Evolutionary conservation across 2,797 vertebrate species (phyloP).

Genomic region (Myotis findleyi): DNA sequence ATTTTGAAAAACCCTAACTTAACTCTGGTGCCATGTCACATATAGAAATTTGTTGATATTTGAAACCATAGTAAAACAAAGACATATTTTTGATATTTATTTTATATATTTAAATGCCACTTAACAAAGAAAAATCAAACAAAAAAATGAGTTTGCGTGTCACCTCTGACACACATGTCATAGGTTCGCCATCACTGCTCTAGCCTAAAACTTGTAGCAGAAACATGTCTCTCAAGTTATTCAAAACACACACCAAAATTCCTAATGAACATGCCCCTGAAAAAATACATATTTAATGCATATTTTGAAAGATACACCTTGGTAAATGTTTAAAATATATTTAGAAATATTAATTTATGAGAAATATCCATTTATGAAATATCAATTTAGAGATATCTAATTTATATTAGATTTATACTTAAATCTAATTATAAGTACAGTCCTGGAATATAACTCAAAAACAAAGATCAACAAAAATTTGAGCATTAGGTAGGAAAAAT

Average conservation of each 20-base stretch:
- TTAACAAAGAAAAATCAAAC: no score
- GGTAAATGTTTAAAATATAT: neutral
- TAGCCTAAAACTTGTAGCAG: neutral
- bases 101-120: no score
- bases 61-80: no score
- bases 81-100: no score
- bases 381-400: neutral
- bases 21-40: no score
- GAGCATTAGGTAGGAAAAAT: neutral
- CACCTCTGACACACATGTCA: no score
- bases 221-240: neutral
- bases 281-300: neutral
- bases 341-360: neutral
- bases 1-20: no score
- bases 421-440: neutral
- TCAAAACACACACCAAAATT: neutral
- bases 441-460: neutral
- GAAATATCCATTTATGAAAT: neutral
- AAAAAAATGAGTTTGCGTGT: no score
- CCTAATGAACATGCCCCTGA: neutral
- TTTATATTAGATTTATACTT: neutral
- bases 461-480: neutral
- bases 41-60: no score
- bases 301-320: conserved; percentile 1
- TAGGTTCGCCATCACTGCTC: no score